Base-by-base conservation (phyloP, 2,888 invertebrate species). In the Heliothis peltigera region DNA sequence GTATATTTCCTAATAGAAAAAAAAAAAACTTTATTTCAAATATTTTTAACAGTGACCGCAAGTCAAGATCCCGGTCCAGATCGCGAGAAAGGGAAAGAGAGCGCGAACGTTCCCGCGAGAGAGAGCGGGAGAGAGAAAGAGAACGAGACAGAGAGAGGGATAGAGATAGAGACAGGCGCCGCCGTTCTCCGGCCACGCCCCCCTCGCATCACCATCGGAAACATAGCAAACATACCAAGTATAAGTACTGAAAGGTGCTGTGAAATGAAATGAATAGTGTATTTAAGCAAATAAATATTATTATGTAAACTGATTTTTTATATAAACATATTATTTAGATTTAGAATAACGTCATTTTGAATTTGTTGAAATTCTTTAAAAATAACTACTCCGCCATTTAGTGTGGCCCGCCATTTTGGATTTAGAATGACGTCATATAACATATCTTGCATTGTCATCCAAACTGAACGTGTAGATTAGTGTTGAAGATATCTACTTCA, bases 151-250 rank as follows among this genome's bases (percentile, higher is more conserved):
- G 84, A 18, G 93, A 82, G 58, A 85, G 84, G 12, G 93, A 80
- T 72, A 86, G 83, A 42, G 92, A 81, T 70, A 85, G 82, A 25
- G 91, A 89, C 53, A 80, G 87, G 35, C 79, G 93, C 44, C 85
- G 91, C 10, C 89, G 92, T 15, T 92, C 92, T 51, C 92, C 94
- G 17, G 88, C 91, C 86, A 92, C 95, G 83, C 93, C 94, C 32
- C 94, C 93, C 25, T 74, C 83, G 1, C 92, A 92, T 75, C 92
- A 92, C 49, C 92, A 93, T 70, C 84, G 93, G 57, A 94, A 94
- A 65, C 94, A 94, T 77, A 79, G 79, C 68, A 95, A 95, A 73
- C 95, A 95, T 74, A 82, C 91, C 55, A 95, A 95, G 81, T 93
- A 95, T 70, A 95, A 94, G 79, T 94, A 94, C 83, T 94, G 76